Evolutionary conservation across 30 jellyfish, hydroid and myxozoan species (phyloP).

Genomic region (Aurelia coerulea): DNA sequence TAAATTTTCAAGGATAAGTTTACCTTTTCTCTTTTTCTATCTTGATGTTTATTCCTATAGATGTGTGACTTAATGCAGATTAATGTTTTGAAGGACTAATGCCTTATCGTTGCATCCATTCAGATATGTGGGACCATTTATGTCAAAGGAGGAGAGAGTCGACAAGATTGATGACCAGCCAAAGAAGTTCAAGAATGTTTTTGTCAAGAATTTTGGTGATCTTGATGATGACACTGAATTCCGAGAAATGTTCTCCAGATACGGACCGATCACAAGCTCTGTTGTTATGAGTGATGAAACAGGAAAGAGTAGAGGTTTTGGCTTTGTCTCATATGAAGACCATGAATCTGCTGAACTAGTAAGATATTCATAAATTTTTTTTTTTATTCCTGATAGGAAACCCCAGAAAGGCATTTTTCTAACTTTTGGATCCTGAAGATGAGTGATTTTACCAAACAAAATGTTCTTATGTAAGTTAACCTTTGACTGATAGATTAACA

Average conservation of each 20-base stretch:
- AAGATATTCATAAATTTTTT: neutral
- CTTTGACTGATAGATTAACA: too few species aligned
- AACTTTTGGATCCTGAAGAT: too few species aligned
- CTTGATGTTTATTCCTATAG: too few species aligned
- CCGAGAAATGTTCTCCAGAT: conserved; percentile 67
- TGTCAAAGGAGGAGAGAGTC: conserved; percentile 90
- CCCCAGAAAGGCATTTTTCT: too few species aligned
- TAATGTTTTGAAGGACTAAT: too few species aligned
- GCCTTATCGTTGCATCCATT: neutral
- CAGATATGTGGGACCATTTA: conserved; percentile 91
- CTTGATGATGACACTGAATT: conserved; percentile 67
- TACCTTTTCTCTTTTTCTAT: too few species aligned
- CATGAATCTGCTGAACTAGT: conserved; percentile 94
- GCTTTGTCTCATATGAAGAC: conserved; percentile 93
- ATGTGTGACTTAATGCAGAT: too few species aligned
- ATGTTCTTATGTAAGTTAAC: too few species aligned
- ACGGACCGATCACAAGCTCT: conserved; percentile 92
- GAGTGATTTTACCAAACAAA: too few species aligned
- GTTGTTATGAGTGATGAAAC: conserved; percentile 83
- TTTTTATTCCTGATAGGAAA: neutral
- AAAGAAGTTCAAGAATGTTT: conserved; percentile 88
- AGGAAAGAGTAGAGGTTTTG: conserved; percentile 94
- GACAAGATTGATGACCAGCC: conserved; percentile 90
- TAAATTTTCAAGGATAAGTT: too few species aligned
- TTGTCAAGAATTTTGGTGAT: conserved; percentile 97